These are phyloP conservation scores for Phataginus tetradactyla DNA, from an alignment of 2,797 vertebrate species.

Conservation along the genomic window DNA sequence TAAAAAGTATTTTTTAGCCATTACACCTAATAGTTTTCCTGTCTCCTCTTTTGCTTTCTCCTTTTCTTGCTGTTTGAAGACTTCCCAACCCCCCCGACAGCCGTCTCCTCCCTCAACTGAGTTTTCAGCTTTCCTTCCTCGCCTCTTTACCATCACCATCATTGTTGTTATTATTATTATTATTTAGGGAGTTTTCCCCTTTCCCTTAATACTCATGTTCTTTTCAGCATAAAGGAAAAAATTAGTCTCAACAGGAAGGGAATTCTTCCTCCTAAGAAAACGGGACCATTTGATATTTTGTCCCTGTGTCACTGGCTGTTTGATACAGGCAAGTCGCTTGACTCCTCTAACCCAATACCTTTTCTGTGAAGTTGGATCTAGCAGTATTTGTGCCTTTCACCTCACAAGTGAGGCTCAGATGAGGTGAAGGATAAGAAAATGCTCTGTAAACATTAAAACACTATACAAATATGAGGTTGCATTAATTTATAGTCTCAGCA, in stretches of 20 bases:
- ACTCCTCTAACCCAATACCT: neutral
- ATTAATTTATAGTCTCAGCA: constrained; percentile 61
- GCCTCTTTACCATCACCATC: neutral
- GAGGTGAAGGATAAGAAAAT: constrained; percentile 40
- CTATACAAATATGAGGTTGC: constrained; percentile 46
- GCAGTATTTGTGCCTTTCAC: constrained; percentile 41
- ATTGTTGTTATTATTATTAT: neutral
- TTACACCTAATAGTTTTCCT: neutral
- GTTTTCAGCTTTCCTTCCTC: neutral
- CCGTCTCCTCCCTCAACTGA: neutral
- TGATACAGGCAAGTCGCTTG: neutral
- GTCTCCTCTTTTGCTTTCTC: neutral
- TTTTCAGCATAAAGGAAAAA: neutral
- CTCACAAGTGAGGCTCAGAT: constrained; percentile 6
- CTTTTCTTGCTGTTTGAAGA: neutral
- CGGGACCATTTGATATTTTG: neutral
- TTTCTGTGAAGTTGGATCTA: constrained; percentile 33
- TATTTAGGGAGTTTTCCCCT: neutral
- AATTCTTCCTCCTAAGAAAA: constrained; percentile 14
- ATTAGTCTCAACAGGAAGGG: neutral
- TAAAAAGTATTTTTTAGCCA: neutral
- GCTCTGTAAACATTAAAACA: constrained; percentile 67
- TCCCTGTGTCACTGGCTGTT: neutral
- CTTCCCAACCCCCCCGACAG: neutral
- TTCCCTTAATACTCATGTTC: neutral